A percentile compares a stretch with the other conserved stretches of the same genome.
These are phyloP conservation scores for Paralichthys olivaceus DNA, from an alignment of 2,113 vertebrate species.

Conservation along the genomic window DNA sequence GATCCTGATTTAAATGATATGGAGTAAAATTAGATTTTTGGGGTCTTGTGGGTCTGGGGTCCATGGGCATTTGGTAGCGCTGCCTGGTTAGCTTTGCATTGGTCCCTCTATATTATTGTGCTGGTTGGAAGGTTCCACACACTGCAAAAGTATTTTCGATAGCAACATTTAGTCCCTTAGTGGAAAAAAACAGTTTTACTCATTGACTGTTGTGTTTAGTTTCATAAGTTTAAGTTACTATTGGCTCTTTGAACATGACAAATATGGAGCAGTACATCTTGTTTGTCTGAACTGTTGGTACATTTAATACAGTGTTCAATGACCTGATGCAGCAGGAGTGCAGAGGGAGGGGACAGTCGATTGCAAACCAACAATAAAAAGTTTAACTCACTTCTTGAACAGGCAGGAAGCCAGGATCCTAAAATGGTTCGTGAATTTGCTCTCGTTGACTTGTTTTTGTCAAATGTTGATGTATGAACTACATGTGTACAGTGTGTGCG, in stretches of 20 bases:
- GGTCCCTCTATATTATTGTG: neutral
- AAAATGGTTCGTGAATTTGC: neutral
- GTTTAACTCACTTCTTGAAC: neutral
- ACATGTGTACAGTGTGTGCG: constrained; percentile 31
- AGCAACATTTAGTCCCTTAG: no score
- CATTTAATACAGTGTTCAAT: neutral
- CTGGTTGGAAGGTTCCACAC: neutral
- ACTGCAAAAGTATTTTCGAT: neutral
- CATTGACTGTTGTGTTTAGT: neutral
- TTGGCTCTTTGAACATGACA: no score
- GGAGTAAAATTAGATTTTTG: no score
- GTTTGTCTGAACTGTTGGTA: neutral
- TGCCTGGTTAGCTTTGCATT: neutral
- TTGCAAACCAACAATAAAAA: neutral
- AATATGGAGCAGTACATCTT: neutral
- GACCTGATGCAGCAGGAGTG: neutral
- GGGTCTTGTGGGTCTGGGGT: no score
- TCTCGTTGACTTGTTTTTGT: constrained; percentile 41
- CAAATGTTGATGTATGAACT: constrained; percentile 15
- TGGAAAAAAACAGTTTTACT: neutral
- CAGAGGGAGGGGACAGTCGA: neutral
- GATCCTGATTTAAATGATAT: no score
- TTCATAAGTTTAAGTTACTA: neutral
- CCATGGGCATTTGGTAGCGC: neutral
- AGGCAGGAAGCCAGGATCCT: neutral